Conservation (phyloP, 2,888 invertebrate species). For the Epinotia brunnichana region DNA sequence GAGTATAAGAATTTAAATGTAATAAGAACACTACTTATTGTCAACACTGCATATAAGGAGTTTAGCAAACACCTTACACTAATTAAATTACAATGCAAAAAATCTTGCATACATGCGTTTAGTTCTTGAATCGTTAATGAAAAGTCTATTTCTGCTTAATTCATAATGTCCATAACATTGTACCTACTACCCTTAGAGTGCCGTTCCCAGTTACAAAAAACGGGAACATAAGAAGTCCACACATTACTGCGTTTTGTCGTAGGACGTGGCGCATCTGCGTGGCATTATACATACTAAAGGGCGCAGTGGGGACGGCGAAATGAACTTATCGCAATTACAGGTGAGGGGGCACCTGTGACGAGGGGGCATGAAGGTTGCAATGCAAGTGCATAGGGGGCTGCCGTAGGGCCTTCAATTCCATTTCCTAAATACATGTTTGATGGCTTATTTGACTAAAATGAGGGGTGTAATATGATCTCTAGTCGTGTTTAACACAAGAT, state of each 20-base stretch:
- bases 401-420: background rate
- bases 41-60: background rate
- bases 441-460: background rate
- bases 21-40: background rate
- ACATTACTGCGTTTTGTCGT: constrained; percentile 2
- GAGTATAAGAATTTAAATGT: background rate
- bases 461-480: too few species aligned
- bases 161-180: background rate
- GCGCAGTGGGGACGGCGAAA: constrained; percentile 52
- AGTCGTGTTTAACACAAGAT: background rate
- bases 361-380: constrained; percentile 67
- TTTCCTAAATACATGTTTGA: background rate
- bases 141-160: constrained; percentile 1
- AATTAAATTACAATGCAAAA: background rate
- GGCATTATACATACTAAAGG: constrained; percentile 47
- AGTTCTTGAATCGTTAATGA: background rate
- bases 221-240: background rate
- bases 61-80: background rate
- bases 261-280: constrained; percentile 48
- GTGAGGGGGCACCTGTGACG: constrained; percentile 73
- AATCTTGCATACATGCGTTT: background rate
- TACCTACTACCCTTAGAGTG: background rate
- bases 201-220: background rate
- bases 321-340: constrained; percentile 66
- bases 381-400: constrained; percentile 46